Evolutionary conservation across 1,140 invertebrate genomes (phyloP), one percentile per base, ranked within the genome.

Genomic region (Nilaparvata lugens): DNA sequence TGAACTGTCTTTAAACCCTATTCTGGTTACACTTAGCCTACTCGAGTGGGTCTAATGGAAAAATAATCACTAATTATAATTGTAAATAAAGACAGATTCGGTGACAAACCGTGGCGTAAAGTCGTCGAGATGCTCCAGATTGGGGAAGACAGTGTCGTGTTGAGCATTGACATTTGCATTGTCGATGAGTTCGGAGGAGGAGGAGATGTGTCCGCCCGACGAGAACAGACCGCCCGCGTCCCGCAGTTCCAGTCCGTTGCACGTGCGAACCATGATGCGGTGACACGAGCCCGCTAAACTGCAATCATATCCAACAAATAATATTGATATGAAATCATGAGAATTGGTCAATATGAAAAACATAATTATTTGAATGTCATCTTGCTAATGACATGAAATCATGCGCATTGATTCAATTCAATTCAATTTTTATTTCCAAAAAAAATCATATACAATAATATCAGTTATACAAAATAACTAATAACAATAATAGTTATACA

Each of bases 191-290:
- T 76, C 75, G 5, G 76, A 75, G 3, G 76, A 74, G 19, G 78
- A 74, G 18, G 74, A 72, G 61, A 78, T 76, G 4, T 35, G 31
- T 2, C 31, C 31, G 31, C 31, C 31, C 7, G 75, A 74, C 65
- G 75, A 76, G 38, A 75, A 69, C 24, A 64, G 23, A 1, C 57
- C 42, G 2, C 45, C 42, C 13, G 74, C 69, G 62, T 88, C 87
- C 67, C 86, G 76, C 28, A 88, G 74, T 69, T 91, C 88, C 43
- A 89, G 77, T 51, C 88, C 88, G 67, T 90, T 90, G 70, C 86
- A 89, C 19, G 88, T 90, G 67, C 88, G 78, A 19, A 91, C 82
- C 79, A 87, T 82, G 24, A 88, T 81, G 57, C 85, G 78, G 62
- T 82, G 81, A 61, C 72, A 76, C 1, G 73, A 69, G 7, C 68